These are phyloP conservation scores for Morinoia aosen DNA, from an alignment of 2,888 invertebrate genomes.

Conservation along the genomic window DNA sequence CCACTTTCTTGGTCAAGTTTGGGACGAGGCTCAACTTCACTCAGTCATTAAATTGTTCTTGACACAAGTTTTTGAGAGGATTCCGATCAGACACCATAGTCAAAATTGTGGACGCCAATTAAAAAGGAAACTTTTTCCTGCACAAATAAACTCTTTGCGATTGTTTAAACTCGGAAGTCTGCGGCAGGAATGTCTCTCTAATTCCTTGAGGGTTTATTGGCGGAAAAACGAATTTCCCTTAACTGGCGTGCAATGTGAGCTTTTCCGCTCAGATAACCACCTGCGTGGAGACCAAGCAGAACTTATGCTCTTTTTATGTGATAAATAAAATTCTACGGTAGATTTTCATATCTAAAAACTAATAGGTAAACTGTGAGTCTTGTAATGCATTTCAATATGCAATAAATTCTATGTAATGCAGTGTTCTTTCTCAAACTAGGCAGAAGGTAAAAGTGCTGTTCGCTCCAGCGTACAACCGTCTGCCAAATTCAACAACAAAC, in stretches of 20 bases:
- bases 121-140: not conserved
- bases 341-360: no score
- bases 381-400: no score
- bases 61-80: not conserved
- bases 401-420: not conserved
- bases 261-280: not conserved
- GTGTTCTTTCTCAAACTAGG: not conserved
- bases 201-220: not conserved
- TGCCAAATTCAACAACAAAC: not conserved
- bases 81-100: not conserved
- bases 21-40: constrained; percentile 20
- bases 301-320: no score
- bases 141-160: not conserved
- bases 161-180: not conserved
- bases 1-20: constrained; percentile 48
- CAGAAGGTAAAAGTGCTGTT: not conserved
- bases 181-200: not conserved
- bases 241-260: not conserved
- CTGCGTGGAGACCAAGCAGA: no score
- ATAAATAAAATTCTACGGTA: no score
- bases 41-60: constrained; percentile 23
- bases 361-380: no score
- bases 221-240: not conserved
- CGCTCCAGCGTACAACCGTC: not conserved
- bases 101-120: not conserved